Percentiles rank a stretch among this genome's conserved stretches.
These are phyloP conservation scores for Diarsia rubi DNA, from an alignment of 2,888 invertebrate genomes.

Conservation along the genomic window DNA sequence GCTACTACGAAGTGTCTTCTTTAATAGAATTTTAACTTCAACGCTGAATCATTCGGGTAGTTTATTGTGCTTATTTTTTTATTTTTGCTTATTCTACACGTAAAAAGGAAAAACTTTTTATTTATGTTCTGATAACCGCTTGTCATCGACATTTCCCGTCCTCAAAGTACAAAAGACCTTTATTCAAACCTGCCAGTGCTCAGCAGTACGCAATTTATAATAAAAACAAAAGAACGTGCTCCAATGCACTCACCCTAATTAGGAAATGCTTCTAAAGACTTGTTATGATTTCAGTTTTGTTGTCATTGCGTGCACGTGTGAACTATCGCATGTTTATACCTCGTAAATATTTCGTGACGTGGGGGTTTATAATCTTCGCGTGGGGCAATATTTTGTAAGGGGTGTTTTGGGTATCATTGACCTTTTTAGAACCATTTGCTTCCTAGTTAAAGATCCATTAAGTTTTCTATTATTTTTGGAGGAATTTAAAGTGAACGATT, in stretches of 20 bases:
- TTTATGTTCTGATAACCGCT: not conserved
- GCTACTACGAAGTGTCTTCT: no score
- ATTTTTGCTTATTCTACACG: not conserved
- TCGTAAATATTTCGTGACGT: slow-evolving; percentile 81
- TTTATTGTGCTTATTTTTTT: no score
- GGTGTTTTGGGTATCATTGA: slow-evolving; percentile 76
- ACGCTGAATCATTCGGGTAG: no score
- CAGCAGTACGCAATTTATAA: slow-evolving; percentile 8
- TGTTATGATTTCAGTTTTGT: slow-evolving; percentile 72
- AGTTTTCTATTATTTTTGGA: slow-evolving; percentile 27
- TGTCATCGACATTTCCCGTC: not conserved
- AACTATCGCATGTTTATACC: slow-evolving; percentile 80
- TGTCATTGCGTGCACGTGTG: slow-evolving; percentile 68
- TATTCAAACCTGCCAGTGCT: not conserved
- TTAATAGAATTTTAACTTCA: no score
- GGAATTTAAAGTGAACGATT: slow-evolving; percentile 26
- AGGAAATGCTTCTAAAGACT: slow-evolving; percentile 54
- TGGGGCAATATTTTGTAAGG: slow-evolving; percentile 74
- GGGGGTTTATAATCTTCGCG: slow-evolving; percentile 72
- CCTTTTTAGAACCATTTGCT: slow-evolving; percentile 70
- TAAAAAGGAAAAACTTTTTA: slow-evolving; percentile 12
- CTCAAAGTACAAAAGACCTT: slow-evolving; percentile 2
- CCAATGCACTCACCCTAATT: slow-evolving; percentile 51
- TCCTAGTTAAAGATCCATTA: slow-evolving; percentile 66
- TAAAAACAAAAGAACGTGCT: slow-evolving; percentile 50